These are phyloP conservation scores for Drosophila colorata DNA, from an alignment of 2,888 invertebrate genomes.

Conservation along the genomic window DNA sequence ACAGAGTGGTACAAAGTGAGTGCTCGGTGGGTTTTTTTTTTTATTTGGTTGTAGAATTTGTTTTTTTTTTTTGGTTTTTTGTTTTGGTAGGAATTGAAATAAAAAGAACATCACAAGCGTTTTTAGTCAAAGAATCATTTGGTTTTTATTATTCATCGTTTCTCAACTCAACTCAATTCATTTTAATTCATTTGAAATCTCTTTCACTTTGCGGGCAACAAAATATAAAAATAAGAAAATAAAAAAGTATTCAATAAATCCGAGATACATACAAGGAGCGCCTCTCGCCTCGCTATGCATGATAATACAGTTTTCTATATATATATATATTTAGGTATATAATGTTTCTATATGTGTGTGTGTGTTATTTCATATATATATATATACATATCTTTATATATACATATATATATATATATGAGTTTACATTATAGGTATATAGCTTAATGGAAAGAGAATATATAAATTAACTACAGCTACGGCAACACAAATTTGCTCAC, in stretches of 20 bases:
- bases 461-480: slow-evolving; percentile 45
- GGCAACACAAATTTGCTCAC: slow-evolving; percentile 56
- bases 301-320: slow-evolving; percentile 28
- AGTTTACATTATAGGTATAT: slow-evolving; percentile 44
- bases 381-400: slow-evolving; percentile 18
- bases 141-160: slow-evolving; percentile 74
- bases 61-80: slow-evolving; percentile 17
- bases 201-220: slow-evolving; percentile 45
- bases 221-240: slow-evolving; percentile 45
- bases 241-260: slow-evolving; percentile 40
- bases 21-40: slow-evolving; percentile 54
- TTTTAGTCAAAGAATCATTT: slow-evolving; percentile 85
- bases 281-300: slow-evolving; percentile 8
- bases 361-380: slow-evolving; percentile 9
- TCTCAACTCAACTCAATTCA: slow-evolving; percentile 59
- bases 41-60: slow-evolving; percentile 58
- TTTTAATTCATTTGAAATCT: slow-evolving; percentile 33
- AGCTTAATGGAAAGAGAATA: slow-evolving; percentile 51
- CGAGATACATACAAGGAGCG: slow-evolving; percentile 34
- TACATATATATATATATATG: slow-evolving; percentile 31
- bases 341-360: slow-evolving; percentile 18
- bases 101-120: slow-evolving; percentile 85
- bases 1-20: slow-evolving; percentile 67
- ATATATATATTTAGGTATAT: slow-evolving; percentile 25
- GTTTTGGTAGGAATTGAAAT: slow-evolving; percentile 55